Evolutionary conservation across 2,113 vertebrate species (phyloP), one percentile per base, ranked within the genome.

Genomic region (Tiliqua scincoides): DNA sequence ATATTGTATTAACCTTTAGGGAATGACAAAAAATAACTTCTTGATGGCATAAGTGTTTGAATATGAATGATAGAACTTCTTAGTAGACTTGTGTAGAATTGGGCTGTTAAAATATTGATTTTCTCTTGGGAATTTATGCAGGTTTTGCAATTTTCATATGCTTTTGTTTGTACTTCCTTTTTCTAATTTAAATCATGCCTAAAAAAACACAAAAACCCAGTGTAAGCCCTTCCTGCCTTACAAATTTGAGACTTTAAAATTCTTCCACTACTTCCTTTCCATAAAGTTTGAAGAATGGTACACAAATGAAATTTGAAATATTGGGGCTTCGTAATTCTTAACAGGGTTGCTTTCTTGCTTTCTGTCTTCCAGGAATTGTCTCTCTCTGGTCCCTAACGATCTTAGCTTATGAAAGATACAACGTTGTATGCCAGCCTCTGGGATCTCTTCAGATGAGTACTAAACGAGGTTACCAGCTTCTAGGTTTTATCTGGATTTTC

Each of bases 311-410:
- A 0, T 79, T 68, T 35, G 20, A 3, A 40, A 23, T 0, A 1
- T 61, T 82, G 25, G 1, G 14, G 37, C 20, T 23, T 48, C 8
- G 48, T 63, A 4, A 43, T 73, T 54, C 11, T 18, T 48, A 59
- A 8, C 30, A 4, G 68, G 87, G 63, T 40, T 15, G 25, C 0
- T 10, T 65, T 78, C 35, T 72, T 0, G 0, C 27, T 6, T 1
- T 68, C 12, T 6, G 1, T 68, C 12, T 87, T 84, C 37, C 80
- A 97, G 95, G 95, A 85, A 87, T 96, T 81, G 95, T 95, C 57
- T 97, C 95, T 82, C 92, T 96, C 63, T 95, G 95, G 78, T 96
- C 82, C 43, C 83, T 96, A 79, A 96, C 96, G 9, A 80, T 96
- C n/a, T 88, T 96, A 78, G 92, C 95, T 65, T 97, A 94, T 25